A percentile compares a stretch with the other conserved stretches of the same genome.
Conservation (phyloP, 2,888 invertebrate species). For the Mellilla xanthometata region DNA sequence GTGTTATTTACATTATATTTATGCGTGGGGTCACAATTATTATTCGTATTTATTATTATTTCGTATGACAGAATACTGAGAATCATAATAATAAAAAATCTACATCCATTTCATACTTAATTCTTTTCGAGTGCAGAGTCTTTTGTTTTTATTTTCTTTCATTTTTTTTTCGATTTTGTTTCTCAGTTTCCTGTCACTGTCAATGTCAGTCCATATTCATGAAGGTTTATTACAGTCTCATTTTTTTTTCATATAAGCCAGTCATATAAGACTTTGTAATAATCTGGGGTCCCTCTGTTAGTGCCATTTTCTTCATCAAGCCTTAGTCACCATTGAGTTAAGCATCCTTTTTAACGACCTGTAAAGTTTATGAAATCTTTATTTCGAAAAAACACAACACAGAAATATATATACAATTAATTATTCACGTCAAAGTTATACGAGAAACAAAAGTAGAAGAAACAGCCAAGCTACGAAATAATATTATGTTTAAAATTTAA, state of each 20-base stretch:
- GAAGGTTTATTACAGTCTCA: slow-evolving; percentile 21
- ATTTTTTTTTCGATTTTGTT: slow-evolving; percentile 1
- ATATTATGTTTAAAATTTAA: no score
- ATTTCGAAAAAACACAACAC: slow-evolving; percentile 34
- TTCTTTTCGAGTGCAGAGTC: background rate
- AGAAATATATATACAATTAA: background rate
- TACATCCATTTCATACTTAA: background rate
- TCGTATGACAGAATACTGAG: slow-evolving; percentile 33
- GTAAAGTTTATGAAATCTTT: slow-evolving; percentile 65
- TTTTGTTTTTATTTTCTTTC: background rate
- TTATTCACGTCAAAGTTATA: background rate
- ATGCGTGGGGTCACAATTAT: slow-evolving; percentile 20
- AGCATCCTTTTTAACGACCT: slow-evolving; percentile 72
- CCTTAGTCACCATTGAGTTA: slow-evolving; percentile 47
- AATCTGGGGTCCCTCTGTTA: slow-evolving; percentile 31
- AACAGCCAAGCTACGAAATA: no score
- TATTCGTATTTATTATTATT: slow-evolving; percentile 11
- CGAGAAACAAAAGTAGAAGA: no score
- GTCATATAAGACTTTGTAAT: slow-evolving; percentile 16
- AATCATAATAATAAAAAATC: slow-evolving; percentile 18
- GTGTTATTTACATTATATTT: slow-evolving; percentile 66
- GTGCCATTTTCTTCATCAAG: slow-evolving; percentile 16
- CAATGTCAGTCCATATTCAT: slow-evolving; percentile 7
- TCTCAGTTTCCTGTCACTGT: slow-evolving; percentile 1
- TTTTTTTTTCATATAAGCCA: background rate